These are phyloP conservation scores for Drosophila melanogaster DNA, from an alignment of 1,140 invertebrate genomes.

Conservation along the genomic window Release_6_plus_ISO1_MT NT_037436.4:4119001-4119500, in stretches of 20 bases:
- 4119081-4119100: constrained; percentile 72
- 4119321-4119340: constrained; percentile 42
- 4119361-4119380: constrained; percentile 15
- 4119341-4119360: constrained; percentile 46
- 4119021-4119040: constrained; percentile 28
- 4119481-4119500: constrained; percentile 22
- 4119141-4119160: constrained; percentile 49
- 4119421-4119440: constrained; percentile 70
- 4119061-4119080: constrained; percentile 29
- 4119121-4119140: constrained; percentile 46
- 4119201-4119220: constrained; percentile 66
- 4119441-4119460: constrained; percentile 67
- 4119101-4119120: constrained; percentile 38
- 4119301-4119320: constrained; percentile 55
- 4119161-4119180: constrained; percentile 59
- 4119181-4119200: constrained; percentile 33
- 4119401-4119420: constrained; percentile 68
- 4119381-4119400: constrained; percentile 53
- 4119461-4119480: constrained; percentile 42
- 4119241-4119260: constrained; percentile 53
- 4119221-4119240: background rate
- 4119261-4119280: constrained; percentile 34
- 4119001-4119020: constrained; percentile 1
- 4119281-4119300: constrained; percentile 15
- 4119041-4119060: constrained; percentile 31